Percentiles rank a stretch among this genome's conserved stretches.
Evolutionary conservation across 2,888 invertebrate species (phyloP).

Genomic region (Platerodrilus igneus): DNA sequence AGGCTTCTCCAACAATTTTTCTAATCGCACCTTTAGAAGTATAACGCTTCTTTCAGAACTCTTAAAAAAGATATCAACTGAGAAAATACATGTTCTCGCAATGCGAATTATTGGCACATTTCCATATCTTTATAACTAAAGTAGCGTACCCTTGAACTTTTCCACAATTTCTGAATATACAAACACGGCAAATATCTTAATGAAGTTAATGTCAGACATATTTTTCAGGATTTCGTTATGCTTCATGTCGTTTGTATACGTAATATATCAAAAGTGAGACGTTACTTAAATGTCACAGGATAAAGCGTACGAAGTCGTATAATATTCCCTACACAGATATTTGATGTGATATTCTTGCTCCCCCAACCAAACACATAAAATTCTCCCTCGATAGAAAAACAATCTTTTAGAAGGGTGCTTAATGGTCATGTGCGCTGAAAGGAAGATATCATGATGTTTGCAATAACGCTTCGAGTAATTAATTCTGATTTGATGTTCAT

Average conservation of each 20-base stretch:
- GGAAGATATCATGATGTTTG: conserved; percentile 17
- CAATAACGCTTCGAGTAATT: conserved; percentile 14
- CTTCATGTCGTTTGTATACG: not conserved
- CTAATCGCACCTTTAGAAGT: no score
- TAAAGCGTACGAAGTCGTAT: conserved; percentile 14
- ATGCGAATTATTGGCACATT: no score
- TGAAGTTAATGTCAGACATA: no score
- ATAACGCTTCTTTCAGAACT: no score
- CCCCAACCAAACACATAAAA: conserved; percentile 16
- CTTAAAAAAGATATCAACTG: no score
- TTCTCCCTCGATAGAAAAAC: conserved; percentile 15
- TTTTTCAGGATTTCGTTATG: no score
- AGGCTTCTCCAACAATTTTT: no score
- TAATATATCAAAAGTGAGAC: not conserved
- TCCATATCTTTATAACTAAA: no score
- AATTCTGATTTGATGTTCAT: conserved; percentile 17
- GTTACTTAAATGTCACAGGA: conserved; percentile 1
- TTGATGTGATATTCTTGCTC: conserved; percentile 17
- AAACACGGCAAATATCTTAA: no score
- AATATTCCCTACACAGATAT: conserved; percentile 9
- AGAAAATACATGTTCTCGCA: no score
- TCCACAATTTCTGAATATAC: no score
- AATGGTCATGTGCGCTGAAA: conserved; percentile 15
- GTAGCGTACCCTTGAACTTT: no score
- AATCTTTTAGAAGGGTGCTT: conserved; percentile 18